Evolutionary conservation across 2,888 invertebrate species (phyloP), one percentile per base, ranked within the genome.

Genomic region (Diachrysia chrysitis): DNA sequence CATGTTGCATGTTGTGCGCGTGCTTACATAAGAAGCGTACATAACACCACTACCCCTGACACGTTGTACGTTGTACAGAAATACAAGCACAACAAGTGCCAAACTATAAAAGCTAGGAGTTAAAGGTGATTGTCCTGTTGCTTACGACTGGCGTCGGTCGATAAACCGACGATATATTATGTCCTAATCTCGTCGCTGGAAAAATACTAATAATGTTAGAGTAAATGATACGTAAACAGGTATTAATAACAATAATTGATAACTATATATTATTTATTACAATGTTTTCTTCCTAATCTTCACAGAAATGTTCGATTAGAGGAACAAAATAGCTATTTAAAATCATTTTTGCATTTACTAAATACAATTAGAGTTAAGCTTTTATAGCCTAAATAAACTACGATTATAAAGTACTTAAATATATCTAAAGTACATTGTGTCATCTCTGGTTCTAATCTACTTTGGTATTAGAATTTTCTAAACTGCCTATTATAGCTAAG

Each of bases 51-150:
- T 51, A 19, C 19, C 48, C n/a, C 48, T 12, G 48, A 51, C 48
- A 21, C 48, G 42, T 21, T 10, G 17, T n/a, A 48, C 48, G 46
- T n/a, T 9, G 48, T 19, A 48, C 48, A 21, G 48, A 51, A 51
- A 19, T 51, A 51, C 48, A 42, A 42, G 42, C 42, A 42, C 10
- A 51, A 51, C 48, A 51, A 51, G 48, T 51, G 48, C 48, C 19
- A 51, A 51, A 19, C 19, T 51, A 51, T 51, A 51, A 51, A 51
- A 51, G 21, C 48, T 51, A 51, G 48, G 48, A 51, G 48, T 51
- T 21, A 51, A 51, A 51, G 48, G 48, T 51, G 48, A 51, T 19
- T 51, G 48, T 51, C 48, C 48, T 51, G 12, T 21, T 12, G 48
- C 48, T 51, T 51, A 51, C 48, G 48, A 51, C 48, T 10, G 17